Conservation (phyloP, 2,888 invertebrate species). For the Operophtera brumata region DNA sequence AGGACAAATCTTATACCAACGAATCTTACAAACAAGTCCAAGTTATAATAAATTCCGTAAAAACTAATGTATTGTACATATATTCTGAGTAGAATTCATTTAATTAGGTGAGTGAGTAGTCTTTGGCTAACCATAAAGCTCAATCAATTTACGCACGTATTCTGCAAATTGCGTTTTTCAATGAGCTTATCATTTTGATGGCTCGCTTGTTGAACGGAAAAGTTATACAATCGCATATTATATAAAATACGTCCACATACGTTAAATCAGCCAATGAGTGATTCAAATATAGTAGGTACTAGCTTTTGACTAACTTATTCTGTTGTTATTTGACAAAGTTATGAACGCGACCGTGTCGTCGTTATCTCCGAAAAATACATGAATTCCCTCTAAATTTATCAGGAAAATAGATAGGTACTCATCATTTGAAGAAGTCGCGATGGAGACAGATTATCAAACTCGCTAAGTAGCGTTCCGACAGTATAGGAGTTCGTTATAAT, state of each 20-base stretch:
- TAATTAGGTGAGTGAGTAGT: not conserved
- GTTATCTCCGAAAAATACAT: conserved; percentile 1
- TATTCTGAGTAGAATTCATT: too few relatives aligned
- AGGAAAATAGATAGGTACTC: conserved; percentile 18
- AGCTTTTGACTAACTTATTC: not conserved
- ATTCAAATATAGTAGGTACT: too few relatives aligned
- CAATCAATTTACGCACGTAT: conserved; percentile 8
- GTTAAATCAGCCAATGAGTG: not conserved
- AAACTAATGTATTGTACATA: too few relatives aligned
- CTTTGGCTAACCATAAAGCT: conserved; percentile 14
- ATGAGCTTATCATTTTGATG: conserved; percentile 13
- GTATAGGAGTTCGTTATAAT: conserved; percentile 67
- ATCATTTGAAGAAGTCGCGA: conserved; percentile 38
- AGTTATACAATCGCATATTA: not conserved
- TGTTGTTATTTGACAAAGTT: too few relatives aligned
- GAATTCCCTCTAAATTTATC: conserved; percentile 31
- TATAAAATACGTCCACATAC: not conserved
- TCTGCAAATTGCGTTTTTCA: conserved; percentile 14
- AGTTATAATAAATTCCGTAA: too few relatives aligned
- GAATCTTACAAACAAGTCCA: too few relatives aligned
- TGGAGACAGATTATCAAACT: conserved; percentile 71
- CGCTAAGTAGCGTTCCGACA: conserved; percentile 59
- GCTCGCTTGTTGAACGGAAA: conserved; percentile 4
- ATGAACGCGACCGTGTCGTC: too few relatives aligned
- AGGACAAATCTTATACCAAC: too few relatives aligned